Evolutionary conservation across 2,888 invertebrate species (phyloP).

Genomic region (Ethmia dodecea): DNA sequence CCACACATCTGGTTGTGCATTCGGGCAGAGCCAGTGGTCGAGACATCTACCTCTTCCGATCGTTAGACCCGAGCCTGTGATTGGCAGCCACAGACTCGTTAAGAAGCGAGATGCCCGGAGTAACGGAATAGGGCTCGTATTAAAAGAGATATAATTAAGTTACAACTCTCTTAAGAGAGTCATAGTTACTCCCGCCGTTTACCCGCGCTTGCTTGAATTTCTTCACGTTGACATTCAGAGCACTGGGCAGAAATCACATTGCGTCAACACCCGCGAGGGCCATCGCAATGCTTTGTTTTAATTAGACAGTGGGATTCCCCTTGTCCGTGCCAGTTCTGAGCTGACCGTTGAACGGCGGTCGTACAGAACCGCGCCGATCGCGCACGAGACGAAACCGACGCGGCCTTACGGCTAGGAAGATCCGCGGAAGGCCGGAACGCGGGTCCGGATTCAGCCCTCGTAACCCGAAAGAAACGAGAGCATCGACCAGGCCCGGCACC

Average conservation of each 20-base stretch:
- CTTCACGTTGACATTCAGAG: conserved; percentile 81
- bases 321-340: conserved; percentile 81
- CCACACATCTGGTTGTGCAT: no score
- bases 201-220: conserved; percentile 80
- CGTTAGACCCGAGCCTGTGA: no score
- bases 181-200: conserved; percentile 73
- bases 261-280: conserved; percentile 78
- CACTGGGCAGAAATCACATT: conserved; percentile 85
- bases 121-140: no score
- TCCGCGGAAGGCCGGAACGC: conserved; percentile 31
- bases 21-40: no score
- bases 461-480: conserved; percentile 16
- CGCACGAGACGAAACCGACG: conserved; percentile 34
- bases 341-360: conserved; percentile 64
- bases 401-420: conserved; percentile 31
- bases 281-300: conserved; percentile 84
- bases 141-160: no score
- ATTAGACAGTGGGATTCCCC: conserved; percentile 82
- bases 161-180: no score
- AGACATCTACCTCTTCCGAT: no score
- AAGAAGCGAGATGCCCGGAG: no score
- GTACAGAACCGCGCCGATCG: conserved; percentile 25
- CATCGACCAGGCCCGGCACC: conserved; percentile 27
- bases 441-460: conserved; percentile 44
- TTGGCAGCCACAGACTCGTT: no score